Percentiles rank a stretch among this genome's conserved stretches.
phyloP scores from a whole-genome alignment of 92 coral and sea anemone species.

The Diadumene lineata region DNA sequence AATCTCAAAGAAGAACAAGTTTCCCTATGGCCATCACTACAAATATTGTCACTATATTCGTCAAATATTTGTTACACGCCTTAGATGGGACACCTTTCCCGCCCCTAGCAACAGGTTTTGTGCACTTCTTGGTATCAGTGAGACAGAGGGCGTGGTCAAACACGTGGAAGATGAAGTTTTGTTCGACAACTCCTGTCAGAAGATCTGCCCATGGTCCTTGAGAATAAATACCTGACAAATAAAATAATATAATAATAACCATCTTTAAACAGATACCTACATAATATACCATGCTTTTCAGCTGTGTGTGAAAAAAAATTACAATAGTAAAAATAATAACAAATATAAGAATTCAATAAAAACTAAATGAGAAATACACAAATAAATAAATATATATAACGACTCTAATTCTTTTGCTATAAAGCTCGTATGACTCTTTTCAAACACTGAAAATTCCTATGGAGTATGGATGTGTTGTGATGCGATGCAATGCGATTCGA shows the following conservation, averaged over 20 bases:
- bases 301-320: too few species aligned
- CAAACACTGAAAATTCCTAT: too few species aligned
- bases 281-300: too few species aligned
- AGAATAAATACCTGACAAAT: slow-evolving; percentile 51
- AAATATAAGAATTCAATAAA: too few species aligned
- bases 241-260: neutral
- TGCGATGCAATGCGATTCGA: too few species aligned
- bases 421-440: too few species aligned
- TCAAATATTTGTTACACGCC: neutral
- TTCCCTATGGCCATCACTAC: neutral
- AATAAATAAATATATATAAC: too few species aligned
- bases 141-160: slow-evolving; percentile 69
- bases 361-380: too few species aligned
- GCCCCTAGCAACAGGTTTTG: slow-evolving; percentile 51
- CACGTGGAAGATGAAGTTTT: slow-evolving; percentile 61
- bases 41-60: neutral
- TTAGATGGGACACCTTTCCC: slow-evolving; percentile 18
- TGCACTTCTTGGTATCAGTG: slow-evolving; percentile 57
- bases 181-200: slow-evolving; percentile 58
- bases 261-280: too few species aligned
- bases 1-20: neutral
- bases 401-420: too few species aligned
- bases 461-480: too few species aligned
- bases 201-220: slow-evolving; percentile 65
- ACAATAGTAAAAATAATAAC: too few species aligned